Base-by-base conservation (phyloP, 2,888 invertebrate genomes). In the Balanococcus diminutus region DNA sequence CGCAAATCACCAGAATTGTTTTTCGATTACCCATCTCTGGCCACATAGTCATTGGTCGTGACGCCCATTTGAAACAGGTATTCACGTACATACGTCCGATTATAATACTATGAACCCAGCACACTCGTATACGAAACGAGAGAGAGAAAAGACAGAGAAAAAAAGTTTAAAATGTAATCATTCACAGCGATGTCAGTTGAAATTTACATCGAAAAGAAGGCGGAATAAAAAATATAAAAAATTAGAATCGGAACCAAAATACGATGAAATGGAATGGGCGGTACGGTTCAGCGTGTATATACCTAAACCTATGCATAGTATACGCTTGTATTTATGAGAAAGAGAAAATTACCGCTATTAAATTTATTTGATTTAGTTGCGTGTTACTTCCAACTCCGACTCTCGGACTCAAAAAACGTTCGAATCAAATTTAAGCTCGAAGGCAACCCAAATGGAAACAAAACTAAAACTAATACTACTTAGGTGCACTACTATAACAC, bases 141-240 rank as follows among this genome's bases (percentile, higher is more conserved):
- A 36, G 36, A 36, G n/a, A 31, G n/a, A 51, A 82, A 31, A 82
- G 28, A 5, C 11, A 81, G 22, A 81, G 25, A 81, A 8, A 82
- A 46, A 42, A 46, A 42, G 25, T 81, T 51, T 82, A 82, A 42
- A 82, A 82, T 51, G 51, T 36, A 83, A 61, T 83, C 83, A 83
- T 83, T 83, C 83, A 83, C 83, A 22, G 56, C 61, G 83, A 46
- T 83, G 83, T 83, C 83, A 83, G 83, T 83, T 61, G 83, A 83
- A 83, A 79, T 83, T 83, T 83, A 83, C 83, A 83, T 83, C 83
- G 83, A 83, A 83, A 83, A 83, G 83, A 83, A 83, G 83, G 83
- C 83, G 83, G 83, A 83, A 83, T 83, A 61, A 61, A 61, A 83
- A 51, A 32, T 61, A 83, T 83, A 83, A 83, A 61, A 83, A 83